Base-by-base conservation (phyloP, 2,888 invertebrate genomes). In the Chrysina gloriosa region DNA sequence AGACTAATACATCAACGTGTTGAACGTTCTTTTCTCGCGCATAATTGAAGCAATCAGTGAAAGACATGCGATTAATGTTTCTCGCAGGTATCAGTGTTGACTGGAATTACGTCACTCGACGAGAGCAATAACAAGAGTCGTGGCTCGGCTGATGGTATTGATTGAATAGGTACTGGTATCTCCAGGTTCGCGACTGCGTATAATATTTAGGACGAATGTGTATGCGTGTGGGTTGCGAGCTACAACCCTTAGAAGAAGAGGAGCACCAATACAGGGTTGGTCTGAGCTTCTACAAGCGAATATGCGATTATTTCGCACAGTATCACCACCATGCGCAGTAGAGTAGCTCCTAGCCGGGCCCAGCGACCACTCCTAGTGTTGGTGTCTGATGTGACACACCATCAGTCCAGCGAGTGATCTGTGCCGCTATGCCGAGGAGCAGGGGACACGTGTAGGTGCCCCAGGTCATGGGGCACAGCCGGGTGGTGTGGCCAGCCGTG, bases 401-500 rank as follows among this genome's bases (percentile, higher is more conserved):
- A 76, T 73, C 79, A 78, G 79, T 78, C 75, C 76, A 75, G 72
- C 77, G 77, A 78, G 79, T 79, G 80, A 79, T 77, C 78, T 78
- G 79, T 80, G 79, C 77, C 78, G 78, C 77, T 76, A 78, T 77
- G 79, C 73, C 78, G 78, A 80, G 82, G 79, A 79, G 77, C 79
- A 81, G 81, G 81, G 83, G 82, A 81, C 84, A 83, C 83, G 84
- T 84, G 82, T 83, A 83, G 82, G 81, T 80, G 81, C 83, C 81
- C 83, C 81, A 80, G 82, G 77, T 74, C 74, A 82, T 81, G 82
- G 81, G 81, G 81, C 80, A 78, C 80, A 80, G 87, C 87, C 85
- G 86, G 80, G 79, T 81, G 80, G 87, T 85, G 84, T 87, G 84
- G 85, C 83, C 83, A 82, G 85, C 86, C 86, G 84, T 83, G 81